Evolutionary conservation across 2,888 invertebrate species (phyloP).

Genomic region (Agrotis ipsilon): DNA sequence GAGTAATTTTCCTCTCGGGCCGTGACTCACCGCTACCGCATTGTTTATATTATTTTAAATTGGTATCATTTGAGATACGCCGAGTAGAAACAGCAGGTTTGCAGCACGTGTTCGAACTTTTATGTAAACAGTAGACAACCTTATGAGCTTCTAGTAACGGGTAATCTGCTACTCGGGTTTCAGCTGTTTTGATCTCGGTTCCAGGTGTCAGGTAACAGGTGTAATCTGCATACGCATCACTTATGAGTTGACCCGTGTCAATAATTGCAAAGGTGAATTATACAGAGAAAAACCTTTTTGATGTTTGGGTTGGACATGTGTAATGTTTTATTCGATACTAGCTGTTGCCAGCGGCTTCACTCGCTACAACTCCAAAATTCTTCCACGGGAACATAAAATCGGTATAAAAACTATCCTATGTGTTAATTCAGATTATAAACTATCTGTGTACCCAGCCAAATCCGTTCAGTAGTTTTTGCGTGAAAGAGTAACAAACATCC

Average conservation of each 20-base stretch:
- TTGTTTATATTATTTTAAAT: conserved; percentile 65
- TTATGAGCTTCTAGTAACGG: conserved; percentile 38
- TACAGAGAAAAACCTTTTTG: neutral
- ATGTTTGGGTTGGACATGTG: neutral
- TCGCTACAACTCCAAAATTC: too few relatives aligned
- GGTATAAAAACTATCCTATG: too few relatives aligned
- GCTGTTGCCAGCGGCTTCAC: too few relatives aligned
- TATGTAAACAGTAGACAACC: conserved; percentile 50
- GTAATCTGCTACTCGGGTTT: conserved; percentile 36
- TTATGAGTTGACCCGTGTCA: neutral
- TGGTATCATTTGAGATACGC: conserved; percentile 54
- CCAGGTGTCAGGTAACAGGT: conserved; percentile 32
- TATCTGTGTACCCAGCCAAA: too few relatives aligned
- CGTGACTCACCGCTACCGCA: conserved; percentile 56
- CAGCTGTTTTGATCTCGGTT: conserved; percentile 41
- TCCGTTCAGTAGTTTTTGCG: too few relatives aligned
- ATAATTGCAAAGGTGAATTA: neutral
- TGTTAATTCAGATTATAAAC: too few relatives aligned
- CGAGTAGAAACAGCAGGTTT: conserved; percentile 48
- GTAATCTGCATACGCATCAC: neutral
- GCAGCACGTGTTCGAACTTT: conserved; percentile 54
- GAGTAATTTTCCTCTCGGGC: conserved; percentile 68
- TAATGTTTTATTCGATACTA: neutral
- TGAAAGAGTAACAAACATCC: too few relatives aligned
- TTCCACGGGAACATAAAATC: too few relatives aligned